Conservation (phyloP, 2,888 invertebrate genomes). For the Pyrgus malvae region DNA sequence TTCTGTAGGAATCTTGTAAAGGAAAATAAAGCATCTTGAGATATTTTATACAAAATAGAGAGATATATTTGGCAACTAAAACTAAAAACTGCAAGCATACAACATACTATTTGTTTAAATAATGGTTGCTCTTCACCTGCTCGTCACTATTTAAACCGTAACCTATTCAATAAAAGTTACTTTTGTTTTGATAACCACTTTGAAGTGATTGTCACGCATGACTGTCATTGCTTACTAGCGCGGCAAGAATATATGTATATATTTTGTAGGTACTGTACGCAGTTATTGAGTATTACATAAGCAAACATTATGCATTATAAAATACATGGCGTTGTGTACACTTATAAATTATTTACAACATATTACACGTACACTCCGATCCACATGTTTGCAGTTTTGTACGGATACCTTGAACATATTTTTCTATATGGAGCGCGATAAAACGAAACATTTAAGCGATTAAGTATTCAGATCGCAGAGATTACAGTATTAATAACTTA, state of each 20-base stretch:
- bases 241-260: constrained; percentile 12
- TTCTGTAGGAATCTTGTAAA: too few relatives aligned
- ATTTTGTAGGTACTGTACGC: constrained; percentile 11
- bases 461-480: constrained; percentile 13
- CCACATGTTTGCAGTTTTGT: neutral
- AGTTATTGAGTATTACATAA: constrained; percentile 1
- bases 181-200: constrained; percentile 12
- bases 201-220: constrained; percentile 12
- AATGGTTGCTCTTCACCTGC: neutral
- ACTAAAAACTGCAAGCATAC: too few relatives aligned
- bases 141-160: neutral
- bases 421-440: constrained; percentile 26
- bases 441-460: constrained; percentile 31
- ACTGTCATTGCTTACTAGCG: neutral
- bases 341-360: constrained; percentile 2
- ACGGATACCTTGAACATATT: constrained; percentile 6
- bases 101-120: too few relatives aligned
- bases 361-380: neutral
- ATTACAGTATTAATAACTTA: constrained; percentile 33
- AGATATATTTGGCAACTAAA: too few relatives aligned
- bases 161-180: neutral
- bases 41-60: too few relatives aligned
- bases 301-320: constrained; percentile 1
- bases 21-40: too few relatives aligned
- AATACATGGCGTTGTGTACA: neutral